Percentiles rank a stretch among this genome's conserved stretches.
Conservation (phyloP, 2,113 vertebrate species). For the Oriolus oriolus region DNA sequence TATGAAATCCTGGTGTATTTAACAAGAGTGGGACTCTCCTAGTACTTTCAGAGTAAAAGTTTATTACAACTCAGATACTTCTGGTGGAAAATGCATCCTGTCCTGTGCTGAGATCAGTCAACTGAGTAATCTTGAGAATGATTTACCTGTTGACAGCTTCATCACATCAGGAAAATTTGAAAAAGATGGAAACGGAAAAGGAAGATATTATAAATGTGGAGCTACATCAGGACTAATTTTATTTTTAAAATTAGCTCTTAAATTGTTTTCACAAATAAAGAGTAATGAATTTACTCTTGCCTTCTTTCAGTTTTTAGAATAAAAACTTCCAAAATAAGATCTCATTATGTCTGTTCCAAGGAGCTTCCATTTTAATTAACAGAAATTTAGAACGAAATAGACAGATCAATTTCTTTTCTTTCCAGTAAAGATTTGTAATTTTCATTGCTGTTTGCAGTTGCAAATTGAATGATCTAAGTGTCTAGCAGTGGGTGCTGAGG, state of each 20-base stretch:
- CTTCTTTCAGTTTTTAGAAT: background rate
- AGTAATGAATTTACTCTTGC: background rate
- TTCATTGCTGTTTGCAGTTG: background rate
- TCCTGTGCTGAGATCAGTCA: background rate
- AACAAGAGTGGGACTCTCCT: background rate
- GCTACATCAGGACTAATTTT: background rate
- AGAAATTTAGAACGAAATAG: background rate
- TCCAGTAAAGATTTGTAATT: background rate
- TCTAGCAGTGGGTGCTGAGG: background rate
- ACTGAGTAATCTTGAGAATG: fast-evolving
- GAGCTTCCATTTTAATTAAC: background rate
- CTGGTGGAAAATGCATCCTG: background rate
- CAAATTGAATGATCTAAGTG: background rate
- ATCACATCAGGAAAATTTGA: background rate
- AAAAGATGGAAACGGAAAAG: background rate
- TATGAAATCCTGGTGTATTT: background rate
- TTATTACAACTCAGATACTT: background rate
- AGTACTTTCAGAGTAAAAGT: background rate
- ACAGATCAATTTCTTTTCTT: background rate
- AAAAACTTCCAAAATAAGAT: background rate
- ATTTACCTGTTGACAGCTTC: background rate
- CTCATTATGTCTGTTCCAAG: background rate
- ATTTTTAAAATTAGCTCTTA: background rate
- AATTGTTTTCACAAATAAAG: background rate
- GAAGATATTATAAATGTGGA: background rate